These are phyloP conservation scores for Triops cancriformis DNA, from an alignment of 1,140 invertebrate genomes.

Conservation along the genomic window DNA sequence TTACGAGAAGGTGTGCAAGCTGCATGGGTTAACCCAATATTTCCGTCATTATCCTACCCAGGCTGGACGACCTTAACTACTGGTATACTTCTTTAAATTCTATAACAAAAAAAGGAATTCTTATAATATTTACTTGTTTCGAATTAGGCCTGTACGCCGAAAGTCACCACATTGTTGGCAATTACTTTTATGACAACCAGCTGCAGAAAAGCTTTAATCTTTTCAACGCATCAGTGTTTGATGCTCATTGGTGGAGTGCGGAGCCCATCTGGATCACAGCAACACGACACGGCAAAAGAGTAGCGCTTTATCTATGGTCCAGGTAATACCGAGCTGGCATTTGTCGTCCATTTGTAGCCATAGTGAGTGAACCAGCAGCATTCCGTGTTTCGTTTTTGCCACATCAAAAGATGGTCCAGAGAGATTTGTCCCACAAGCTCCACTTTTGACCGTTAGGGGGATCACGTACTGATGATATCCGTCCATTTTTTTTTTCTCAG, in stretches of 20 bases:
- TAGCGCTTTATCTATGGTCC: slow-evolving; percentile 26
- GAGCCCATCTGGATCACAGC: slow-evolving; percentile 30
- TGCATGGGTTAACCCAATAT: slow-evolving; percentile 35
- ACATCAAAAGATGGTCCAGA: neutral
- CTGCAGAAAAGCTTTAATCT: slow-evolving; percentile 19
- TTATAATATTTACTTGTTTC: neutral
- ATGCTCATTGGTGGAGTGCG: slow-evolving; percentile 25
- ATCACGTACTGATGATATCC: neutral
- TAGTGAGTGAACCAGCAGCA: too few species aligned
- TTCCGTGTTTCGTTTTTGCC: neutral
- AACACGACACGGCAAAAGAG: slow-evolving; percentile 26
- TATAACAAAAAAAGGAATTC: neutral
- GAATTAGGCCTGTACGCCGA: slow-evolving; percentile 26
- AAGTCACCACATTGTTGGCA: slow-evolving; percentile 29
- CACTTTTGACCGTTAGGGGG: neutral
- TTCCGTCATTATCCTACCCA: slow-evolving; percentile 36
- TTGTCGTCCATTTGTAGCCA: neutral
- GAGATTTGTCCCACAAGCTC: neutral
- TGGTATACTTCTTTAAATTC: slow-evolving; percentile 25
- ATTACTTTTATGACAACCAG: slow-evolving; percentile 26
- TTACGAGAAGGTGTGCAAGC: slow-evolving; percentile 36
- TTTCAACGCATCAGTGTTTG: neutral
- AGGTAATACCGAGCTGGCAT: neutral
- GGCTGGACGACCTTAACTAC: slow-evolving; percentile 36
- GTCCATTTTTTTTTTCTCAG: slow-evolving; percentile 4